These are phyloP conservation scores for Sturnira hondurensis DNA, from an alignment of 2,113 vertebrate species.

Conservation along the genomic window DNA sequence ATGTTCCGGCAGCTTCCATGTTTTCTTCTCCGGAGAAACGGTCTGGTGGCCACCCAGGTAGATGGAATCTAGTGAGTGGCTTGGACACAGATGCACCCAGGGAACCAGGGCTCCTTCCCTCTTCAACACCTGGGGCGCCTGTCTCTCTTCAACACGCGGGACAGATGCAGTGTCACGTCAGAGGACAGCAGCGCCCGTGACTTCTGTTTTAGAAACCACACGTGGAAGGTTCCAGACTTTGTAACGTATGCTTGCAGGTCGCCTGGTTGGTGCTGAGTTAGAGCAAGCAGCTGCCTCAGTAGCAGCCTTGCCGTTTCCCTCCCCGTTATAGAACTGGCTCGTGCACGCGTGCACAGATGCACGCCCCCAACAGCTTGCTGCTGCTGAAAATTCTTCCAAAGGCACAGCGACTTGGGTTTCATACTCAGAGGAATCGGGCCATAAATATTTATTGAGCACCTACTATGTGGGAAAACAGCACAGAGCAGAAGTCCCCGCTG, in stretches of 20 bases:
- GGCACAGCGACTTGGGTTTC: not conserved
- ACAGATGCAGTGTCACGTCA: not conserved
- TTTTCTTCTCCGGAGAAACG: constrained; percentile 69
- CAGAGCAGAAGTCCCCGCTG: not conserved
- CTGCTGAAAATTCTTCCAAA: not conserved
- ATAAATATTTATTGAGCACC: not conserved
- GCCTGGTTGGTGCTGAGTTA: not conserved
- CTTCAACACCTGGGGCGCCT: not conserved
- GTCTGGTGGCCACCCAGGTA: constrained; percentile 69
- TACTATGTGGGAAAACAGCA: not conserved
- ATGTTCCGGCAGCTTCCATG: constrained; percentile 75
- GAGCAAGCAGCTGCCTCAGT: not conserved
- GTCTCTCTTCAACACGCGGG: too few relatives aligned
- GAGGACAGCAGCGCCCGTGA: not conserved
- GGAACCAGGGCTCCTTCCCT: constrained; percentile 56
- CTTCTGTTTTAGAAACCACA: constrained; percentile 19
- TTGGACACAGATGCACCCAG: constrained; percentile 23
- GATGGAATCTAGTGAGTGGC: constrained; percentile 59
- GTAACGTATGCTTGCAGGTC: not conserved
- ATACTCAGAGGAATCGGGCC: not conserved
- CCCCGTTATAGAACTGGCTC: not conserved
- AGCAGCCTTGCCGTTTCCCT: not conserved
- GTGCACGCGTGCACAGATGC: not conserved
- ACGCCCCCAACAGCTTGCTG: not conserved
- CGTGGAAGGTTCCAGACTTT: not conserved